Evolutionary conservation across 2,113 vertebrate species (phyloP), one percentile per base, ranked within the genome.

Genomic region (Abramis brama): DNA sequence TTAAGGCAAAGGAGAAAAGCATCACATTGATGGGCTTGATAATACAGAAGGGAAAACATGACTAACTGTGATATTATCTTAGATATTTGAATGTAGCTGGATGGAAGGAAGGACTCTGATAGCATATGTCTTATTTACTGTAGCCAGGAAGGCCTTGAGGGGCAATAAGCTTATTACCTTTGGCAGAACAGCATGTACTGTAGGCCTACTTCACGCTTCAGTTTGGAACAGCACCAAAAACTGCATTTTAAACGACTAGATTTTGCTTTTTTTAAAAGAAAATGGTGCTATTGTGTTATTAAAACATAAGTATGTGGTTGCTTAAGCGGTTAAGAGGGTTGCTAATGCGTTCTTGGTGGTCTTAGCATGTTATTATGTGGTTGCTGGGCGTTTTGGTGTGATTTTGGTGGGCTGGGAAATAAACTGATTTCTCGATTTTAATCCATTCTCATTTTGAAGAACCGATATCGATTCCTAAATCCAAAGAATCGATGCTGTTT

Each of bases 101-200:
- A 66, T 75, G 73, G 43, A 47, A 13, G 43, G 64, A 81, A 62
- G 79, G 79, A 81, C 59, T 81, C 25, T 80, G 39, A 80, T 80
- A 64, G 36, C 43, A 47, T 33, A 60, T 62, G 78, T 64, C 15
- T 47, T 47, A 81, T 81, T 81, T 81, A 81, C 79, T 64, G 59
- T 30, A 66, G 23, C 39, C 59, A 80, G n/a, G 39, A 45, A 25
- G 15, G 23, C 13, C n/a, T 15, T 62, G 43, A 59, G 15, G n/a
- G n/a, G n/a, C 39, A 64, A 45, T 66, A 81, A 27, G 15, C n/a
- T 1, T 45, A 27, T 45, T 64, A 3, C 3, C 4, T 80, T 43
- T 23, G 30, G 25, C 59, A 21, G 33, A 23, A 79, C 55, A 79
- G 12, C 21, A 43, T 79, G 77, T 79, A 36, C 27, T 33, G 27